Conservation (phyloP, 2,113 vertebrate genomes). For the Tichodroma muraria region DNA sequence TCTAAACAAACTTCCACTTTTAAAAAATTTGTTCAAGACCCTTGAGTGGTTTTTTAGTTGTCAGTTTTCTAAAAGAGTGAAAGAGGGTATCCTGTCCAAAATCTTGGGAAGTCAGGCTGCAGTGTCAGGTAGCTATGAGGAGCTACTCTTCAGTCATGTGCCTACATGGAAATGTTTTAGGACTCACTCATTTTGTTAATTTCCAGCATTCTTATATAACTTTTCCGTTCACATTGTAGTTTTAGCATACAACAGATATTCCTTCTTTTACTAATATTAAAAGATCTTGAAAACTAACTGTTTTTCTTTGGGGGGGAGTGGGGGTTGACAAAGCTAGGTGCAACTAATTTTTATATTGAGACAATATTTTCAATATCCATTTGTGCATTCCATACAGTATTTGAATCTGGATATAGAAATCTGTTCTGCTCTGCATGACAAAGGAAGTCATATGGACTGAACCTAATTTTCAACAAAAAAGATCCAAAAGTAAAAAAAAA, state of each 20-base stretch:
- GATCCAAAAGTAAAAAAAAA: background rate
- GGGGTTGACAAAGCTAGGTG: background rate
- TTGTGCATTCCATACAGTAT: background rate
- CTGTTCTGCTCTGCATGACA: background rate
- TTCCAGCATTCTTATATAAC: background rate
- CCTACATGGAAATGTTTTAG: background rate
- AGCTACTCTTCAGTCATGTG: background rate
- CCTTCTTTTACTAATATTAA: background rate
- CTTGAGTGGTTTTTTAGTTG: background rate
- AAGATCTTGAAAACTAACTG: background rate
- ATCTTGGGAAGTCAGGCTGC: background rate
- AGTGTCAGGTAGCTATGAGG: background rate
- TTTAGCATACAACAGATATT: background rate
- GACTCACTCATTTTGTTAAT: background rate
- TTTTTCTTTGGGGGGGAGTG: rapidly evolving
- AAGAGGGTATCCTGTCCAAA: background rate
- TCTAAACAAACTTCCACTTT: background rate
- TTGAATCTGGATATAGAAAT: background rate
- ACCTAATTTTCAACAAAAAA: background rate
- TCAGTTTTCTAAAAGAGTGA: background rate
- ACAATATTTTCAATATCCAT: background rate
- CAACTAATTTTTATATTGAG: background rate
- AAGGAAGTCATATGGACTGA: background rate
- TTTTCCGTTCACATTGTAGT: background rate
- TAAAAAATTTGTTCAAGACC: background rate